These are phyloP conservation scores for Caenorhabditis uteleia DNA, from an alignment of 2,888 invertebrate species.

Conservation along the genomic window DNA sequence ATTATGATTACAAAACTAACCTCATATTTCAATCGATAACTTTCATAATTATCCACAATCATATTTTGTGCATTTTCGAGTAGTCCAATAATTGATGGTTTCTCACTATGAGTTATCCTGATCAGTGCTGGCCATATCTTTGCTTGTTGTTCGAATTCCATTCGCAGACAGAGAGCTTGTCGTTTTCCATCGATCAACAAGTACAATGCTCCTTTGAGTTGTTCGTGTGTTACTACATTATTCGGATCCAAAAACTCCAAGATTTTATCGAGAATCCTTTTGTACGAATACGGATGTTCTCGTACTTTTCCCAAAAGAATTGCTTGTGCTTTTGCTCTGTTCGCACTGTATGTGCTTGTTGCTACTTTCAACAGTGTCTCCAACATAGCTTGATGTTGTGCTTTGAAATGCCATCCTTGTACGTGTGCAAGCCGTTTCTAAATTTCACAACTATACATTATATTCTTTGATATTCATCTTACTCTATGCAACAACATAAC, in stretches of 20 bases:
- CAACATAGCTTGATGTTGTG: slow-evolving; percentile 76
- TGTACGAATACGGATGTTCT: slow-evolving; percentile 79
- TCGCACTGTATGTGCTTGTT: slow-evolving; percentile 77
- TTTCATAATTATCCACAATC: slow-evolving; percentile 68
- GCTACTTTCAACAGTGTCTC: slow-evolving; percentile 76
- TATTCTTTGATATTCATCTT: no score
- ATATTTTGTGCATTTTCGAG: slow-evolving; percentile 71
- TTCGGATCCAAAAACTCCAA: slow-evolving; percentile 74
- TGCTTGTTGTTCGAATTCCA: slow-evolving; percentile 77
- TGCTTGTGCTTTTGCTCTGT: slow-evolving; percentile 46
- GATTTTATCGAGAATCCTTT: slow-evolving; percentile 77
- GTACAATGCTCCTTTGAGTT: slow-evolving; percentile 82
- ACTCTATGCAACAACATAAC: slow-evolving; percentile 38
- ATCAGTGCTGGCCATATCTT: slow-evolving; percentile 46
- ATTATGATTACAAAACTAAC: slow-evolving; percentile 18
- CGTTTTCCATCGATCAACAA: slow-evolving; percentile 78
- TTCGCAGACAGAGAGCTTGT: slow-evolving; percentile 77
- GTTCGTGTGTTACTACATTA: slow-evolving; percentile 76
- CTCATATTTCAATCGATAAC: slow-evolving; percentile 61
- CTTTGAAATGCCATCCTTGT: slow-evolving; percentile 73
- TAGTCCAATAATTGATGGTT: slow-evolving; percentile 74
- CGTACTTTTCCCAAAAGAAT: slow-evolving; percentile 39
- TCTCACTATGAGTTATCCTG: slow-evolving; percentile 82
- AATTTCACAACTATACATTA: slow-evolving; percentile 18
- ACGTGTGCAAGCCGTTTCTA: slow-evolving; percentile 71